Evolutionary conservation across 2,113 vertebrate genomes (phyloP), one percentile per base, ranked within the genome.

Genomic region (Oplegnathus fasciatus): DNA sequence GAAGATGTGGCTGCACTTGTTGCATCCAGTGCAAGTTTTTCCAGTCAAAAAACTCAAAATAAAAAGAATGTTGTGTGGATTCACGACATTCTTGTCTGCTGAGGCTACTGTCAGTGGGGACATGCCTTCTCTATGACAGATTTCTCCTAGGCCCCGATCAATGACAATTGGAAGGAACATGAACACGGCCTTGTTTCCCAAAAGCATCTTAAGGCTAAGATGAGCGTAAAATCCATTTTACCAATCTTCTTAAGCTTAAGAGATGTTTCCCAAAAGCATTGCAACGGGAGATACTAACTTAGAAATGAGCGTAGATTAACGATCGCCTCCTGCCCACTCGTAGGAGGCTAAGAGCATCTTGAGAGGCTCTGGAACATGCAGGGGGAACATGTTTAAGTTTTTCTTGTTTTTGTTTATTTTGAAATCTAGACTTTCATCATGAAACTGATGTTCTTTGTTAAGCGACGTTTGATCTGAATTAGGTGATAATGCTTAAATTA

Each of bases 1-100:
- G 8, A 34, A 22, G 76, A 68, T 44, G 50, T 62, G 13, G 30
- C 24, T 54, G 9, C 46, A 88, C 71, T 66, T 80, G 82, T 82
- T 68, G 75, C 52, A 58, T 37, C 50, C 18, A 34, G 14, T n/a
- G 13, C 18, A n/a, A 32, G 14, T 75, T n/a, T 42, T 55, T 48
- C 22, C 6, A 77, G n/a, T 46, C 2, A 37, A 37, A 37, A 69
- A 75, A 58, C 17, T 37, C 6, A 13, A 73, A 30, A 50, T 34
- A 30, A 28, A 17, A 24, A 11, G 2, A 4, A 37, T 37, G 34
- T 66, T 60, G 61, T 20, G 55, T 60, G n/a, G 8, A 57, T 26
- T 32, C 75, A 20, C 9, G 5, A 46, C 24, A 65, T 60, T 54
- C 2, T 42, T 34, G 30, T 64, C 40, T 30, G 30, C 10, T 37